Evolutionary conservation across 2,113 vertebrate species (phyloP), one percentile per base, ranked within the genome.

Genomic region (Phyllostomus hastatus): DNA sequence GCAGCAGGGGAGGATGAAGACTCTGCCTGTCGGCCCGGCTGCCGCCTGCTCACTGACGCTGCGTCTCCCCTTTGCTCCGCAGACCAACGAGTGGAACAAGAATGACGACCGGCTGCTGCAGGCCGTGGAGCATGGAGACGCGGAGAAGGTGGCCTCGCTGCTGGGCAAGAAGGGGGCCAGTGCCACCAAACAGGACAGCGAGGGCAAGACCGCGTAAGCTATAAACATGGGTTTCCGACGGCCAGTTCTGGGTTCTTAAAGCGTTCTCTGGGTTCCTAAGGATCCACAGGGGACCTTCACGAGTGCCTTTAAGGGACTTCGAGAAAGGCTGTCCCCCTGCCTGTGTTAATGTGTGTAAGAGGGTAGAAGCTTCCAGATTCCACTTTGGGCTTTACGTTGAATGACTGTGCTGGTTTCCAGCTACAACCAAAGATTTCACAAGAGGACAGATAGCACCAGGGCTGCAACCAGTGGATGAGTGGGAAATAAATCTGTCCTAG

Each of bases 1-100:
- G 59, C 0, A 0, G 73, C 35, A 43, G 0, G 73, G 59, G 35
- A 64, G 48, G 54, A 15, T 38, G 19, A 43, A 12, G 10, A 41
- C n/a, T 10, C 50, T 38, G 52, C 59, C 1, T 3, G 22, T 17
- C 54, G 14, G 26, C 0, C 1, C 11, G 57, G 52, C 57, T 0
- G 0, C 76, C 35, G 5, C 14, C 96, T 61, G 59, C 59, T 61
- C 61, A 90, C 85, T 3, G 52, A 75, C 57, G 59, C 91, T 66
- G 9, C 24, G 4, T 96, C 4, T 96, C 26, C 84, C 95, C 72
- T 67, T 96, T 96, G 94, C 95, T 19, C 38, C 95, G 4, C 96
- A 99, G 99, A 98, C 97, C 88, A 99, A 99, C 7, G 99, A 99
- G 96, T 99, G 99, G 99, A 99, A 98, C 98, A 99, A 99, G 98